Evolutionary conservation across 2,113 vertebrate genomes (phyloP), one percentile per base, ranked within the genome.

Genomic region (Embiotoca jacksoni): DNA sequence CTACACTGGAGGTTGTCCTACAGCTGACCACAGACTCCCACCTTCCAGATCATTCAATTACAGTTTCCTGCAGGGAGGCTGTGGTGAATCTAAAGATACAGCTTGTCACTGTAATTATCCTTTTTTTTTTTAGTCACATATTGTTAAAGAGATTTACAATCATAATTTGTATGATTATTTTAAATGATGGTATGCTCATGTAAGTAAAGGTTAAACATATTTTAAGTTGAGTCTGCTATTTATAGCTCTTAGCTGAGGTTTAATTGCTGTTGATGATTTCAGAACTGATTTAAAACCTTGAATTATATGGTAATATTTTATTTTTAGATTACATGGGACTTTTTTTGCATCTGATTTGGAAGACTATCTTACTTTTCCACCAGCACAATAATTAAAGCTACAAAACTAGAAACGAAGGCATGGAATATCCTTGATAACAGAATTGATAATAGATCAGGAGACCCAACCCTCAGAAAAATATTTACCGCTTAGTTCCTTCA

Each of bases 11-110:
- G 3, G 49, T 23, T 70, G 49, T 58, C 7, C 8, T 31, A 15
- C 1, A 80, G 41, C 66, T 36, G 32, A 58, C 41, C 37, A 72
- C 39, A 23, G 46, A 57, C 52, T 36, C 13, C 11, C 2, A 55
- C 44, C 5, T 46, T 78, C 53, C 53, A 31, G n/a, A 76, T 35
- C 5, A 49, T 70, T 78, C 39, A 47, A n/a, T 44, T 56, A 32
- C 52, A 15, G 39, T 60, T 52, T 76, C 54, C 53, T 16, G 5
- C 44, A 32, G 62, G 4, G 10, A 59, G 50, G 58, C 16, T 33
- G 9, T 16, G 14, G 31, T 23, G 67, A 1, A 82, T 67, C 13
- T 63, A 14, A 70, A 56, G 23, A 61, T 10, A 0, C 7, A 50
- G 46, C n/a, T 9, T 59, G 30, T 62, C 49, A 35, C 30, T 69